Evolutionary conservation across 2,113 vertebrate species (phyloP), one percentile per base, ranked within the genome.

Genomic region (Urocynchramus pylzowi): DNA sequence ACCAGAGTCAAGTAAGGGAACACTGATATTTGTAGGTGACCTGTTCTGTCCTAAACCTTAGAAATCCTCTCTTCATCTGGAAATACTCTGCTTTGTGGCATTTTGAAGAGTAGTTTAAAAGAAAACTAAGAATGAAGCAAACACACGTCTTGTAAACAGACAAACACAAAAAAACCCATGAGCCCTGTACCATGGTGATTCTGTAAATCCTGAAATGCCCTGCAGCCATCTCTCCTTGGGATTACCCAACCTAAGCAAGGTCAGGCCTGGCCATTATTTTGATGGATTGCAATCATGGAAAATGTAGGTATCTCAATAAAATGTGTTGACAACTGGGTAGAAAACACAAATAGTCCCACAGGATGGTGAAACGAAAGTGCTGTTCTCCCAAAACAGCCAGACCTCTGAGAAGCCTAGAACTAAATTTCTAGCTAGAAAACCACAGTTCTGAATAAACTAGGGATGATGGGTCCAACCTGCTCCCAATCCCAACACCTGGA

Each of bases 231-330:
- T 91, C 76, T 80, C 90, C 42, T 60, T 75, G 69, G 83, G 87
- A 95, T 59, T 74, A 68, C 68, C 64, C 79, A 93, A 26, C 24
- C 64, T 28, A 60, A 88, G 73, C 27, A 84, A 96, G 88, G 83
- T 81, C 90, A 92, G 76, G 63, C 56, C 79, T 75, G 56, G 76
- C 49, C 49, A 10, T 95, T 95, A 84, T 67, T 94, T 75, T 92
- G 86, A 95, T 75, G 69, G 90, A 96, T 16, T 93, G 56, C 64
- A 81, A 80, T 75, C 64, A 78, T 56, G 69, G 76, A 96, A 94
- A 94, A 84, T 0, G 3, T 45, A 90, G 76, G 92, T 90, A 90
- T 90, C 81, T 50, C 78, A 91, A 94, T 94, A 93, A 94, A 96
- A 91, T 12, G 75, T 79, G 87, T 76, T 92, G 92, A 93, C 75